Evolutionary conservation across 2,888 invertebrate genomes (phyloP), one percentile per base, ranked within the genome.

Genomic region (Dynastes maya): DNA sequence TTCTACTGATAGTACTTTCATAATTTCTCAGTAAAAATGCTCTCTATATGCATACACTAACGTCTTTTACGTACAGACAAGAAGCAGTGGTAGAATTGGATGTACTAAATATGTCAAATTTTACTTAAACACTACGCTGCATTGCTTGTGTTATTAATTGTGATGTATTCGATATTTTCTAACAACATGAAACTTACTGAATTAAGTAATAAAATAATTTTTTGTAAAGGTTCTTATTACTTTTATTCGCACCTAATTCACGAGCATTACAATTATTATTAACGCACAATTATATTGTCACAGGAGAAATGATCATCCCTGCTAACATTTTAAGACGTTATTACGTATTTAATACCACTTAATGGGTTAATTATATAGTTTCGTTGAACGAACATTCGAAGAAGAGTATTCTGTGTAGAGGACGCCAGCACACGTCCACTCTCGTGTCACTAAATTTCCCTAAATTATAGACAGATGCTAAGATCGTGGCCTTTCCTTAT

Each of bases 391-490:
- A 55, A 58, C 58, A 32, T 32, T 32, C 53, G n/a, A 72, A 71
- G 37, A 71, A 71, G 22, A 40, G 51, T 32, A 71, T 53, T 4
- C 37, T 8, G 22, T 9, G 49, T 68, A 51, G 55, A 58, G 71
- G 58, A 72, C 16, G 58, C 55, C 71, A 58, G 55, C 55, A 37
- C 58, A 61, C 72, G 58, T 72, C 58, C 37, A 72, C 72, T 58
- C 58, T 58, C 72, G 58, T 72, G 72, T 72, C 72, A 72, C 72
- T 72, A 72, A 72, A 72, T 72, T 72, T 72, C 72, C 72, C 72
- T 72, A 72, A 72, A 72, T 72, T 72, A 72, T 72, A 72, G 72
- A 72, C 72, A 72, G 72, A 72, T 72, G 72, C 58, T 58, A 61
- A 72, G 72, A 72, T 72, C 72, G 32, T 29, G 51, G 68, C 16